Evolutionary conservation across 2,888 invertebrate species (phyloP).

Genomic region (Ganaspis brasiliensis): DNA sequence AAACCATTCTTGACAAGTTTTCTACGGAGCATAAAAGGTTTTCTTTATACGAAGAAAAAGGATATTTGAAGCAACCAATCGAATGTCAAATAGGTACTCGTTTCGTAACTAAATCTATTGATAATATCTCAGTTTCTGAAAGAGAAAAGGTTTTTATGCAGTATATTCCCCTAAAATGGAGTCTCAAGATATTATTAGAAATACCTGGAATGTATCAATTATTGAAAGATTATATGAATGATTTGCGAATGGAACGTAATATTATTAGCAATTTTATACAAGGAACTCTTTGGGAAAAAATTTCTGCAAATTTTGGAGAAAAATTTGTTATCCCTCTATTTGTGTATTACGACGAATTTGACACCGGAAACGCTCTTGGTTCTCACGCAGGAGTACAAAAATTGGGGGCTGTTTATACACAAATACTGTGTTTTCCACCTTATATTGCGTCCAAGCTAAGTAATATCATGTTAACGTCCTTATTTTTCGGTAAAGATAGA

Average conservation of each 20-base stretch:
- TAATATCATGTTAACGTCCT: too few species aligned
- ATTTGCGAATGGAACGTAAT: not conserved
- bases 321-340: conserved; percentile 9
- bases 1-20: conserved; percentile 46
- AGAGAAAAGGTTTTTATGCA: not conserved
- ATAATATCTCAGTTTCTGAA: conserved; percentile 8
- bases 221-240: not conserved
- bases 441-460: too few species aligned
- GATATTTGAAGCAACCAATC: conserved; percentile 23
- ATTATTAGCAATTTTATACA: conserved; percentile 39
- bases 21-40: conserved; percentile 45
- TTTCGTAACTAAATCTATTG: not conserved
- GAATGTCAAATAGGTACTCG: conserved; percentile 33
- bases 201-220: conserved; percentile 11
- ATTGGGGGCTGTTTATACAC: not conserved
- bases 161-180: conserved; percentile 24
- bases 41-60: conserved; percentile 43
- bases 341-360: conserved; percentile 8
- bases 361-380: not conserved
- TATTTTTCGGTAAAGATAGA: conserved; percentile 35
- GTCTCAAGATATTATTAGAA: conserved; percentile 22
- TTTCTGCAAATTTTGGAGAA: not conserved
- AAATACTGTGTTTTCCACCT: not conserved
- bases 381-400: conserved; percentile 9
- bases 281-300: conserved; percentile 2